Evolutionary conservation across 2,888 invertebrate species (phyloP).

Genomic region (Dryobotodes eremita): DNA sequence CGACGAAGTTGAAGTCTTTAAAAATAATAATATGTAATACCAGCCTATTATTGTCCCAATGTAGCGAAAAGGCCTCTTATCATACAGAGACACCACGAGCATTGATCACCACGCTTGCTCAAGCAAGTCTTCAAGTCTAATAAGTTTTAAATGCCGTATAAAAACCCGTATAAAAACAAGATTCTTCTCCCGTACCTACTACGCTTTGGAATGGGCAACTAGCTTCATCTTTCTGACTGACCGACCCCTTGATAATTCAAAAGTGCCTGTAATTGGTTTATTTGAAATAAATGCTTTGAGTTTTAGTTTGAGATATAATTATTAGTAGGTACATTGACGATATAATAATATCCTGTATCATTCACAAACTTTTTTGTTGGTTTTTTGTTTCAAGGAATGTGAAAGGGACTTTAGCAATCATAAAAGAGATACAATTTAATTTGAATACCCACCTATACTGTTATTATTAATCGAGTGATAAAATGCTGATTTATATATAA

Average conservation of each 20-base stretch:
- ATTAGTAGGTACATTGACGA: conserved; percentile 20
- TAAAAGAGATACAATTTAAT: conserved; percentile 47
- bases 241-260: too few relatives aligned
- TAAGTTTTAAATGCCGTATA: not conserved
- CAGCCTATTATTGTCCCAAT: not conserved
- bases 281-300: too few relatives aligned
- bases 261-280: too few relatives aligned
- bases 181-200: too few relatives aligned
- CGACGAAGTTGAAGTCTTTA: too few relatives aligned
- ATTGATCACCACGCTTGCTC: not conserved
- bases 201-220: too few relatives aligned
- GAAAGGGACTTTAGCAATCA: conserved; percentile 52
- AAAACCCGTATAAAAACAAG: conserved; percentile 12
- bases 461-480: conserved; percentile 18
- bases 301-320: too few relatives aligned
- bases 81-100: not conserved
- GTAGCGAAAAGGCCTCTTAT: not conserved
- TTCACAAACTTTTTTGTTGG: conserved; percentile 49
- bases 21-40: too few relatives aligned
- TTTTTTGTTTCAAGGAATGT: conserved; percentile 63
- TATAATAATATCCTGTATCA: conserved; percentile 53
- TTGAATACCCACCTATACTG: conserved; percentile 25
- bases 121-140: not conserved
- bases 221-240: too few relatives aligned
- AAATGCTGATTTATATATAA: conserved; percentile 20